Percentiles rank a stretch among this genome's conserved stretches.
Conservation (phyloP, 1,140 invertebrate species). For the Listronotus oregonensis region DNA sequence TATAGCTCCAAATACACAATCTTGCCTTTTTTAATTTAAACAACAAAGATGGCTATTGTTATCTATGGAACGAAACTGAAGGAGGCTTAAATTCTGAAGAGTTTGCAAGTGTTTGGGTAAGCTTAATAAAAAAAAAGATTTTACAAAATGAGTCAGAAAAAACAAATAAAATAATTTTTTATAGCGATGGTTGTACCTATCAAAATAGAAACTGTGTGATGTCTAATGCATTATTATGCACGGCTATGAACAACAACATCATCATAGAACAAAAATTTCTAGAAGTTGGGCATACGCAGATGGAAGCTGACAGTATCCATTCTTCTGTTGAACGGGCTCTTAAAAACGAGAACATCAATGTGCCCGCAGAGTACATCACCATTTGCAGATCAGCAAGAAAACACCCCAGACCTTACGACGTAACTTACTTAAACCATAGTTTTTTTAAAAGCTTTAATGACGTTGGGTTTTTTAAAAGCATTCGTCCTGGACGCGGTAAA, state of each 20-base stretch:
- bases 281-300: slow-evolving; percentile 16
- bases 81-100: too few species aligned
- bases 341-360: slow-evolving; percentile 14
- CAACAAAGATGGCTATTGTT: too few species aligned
- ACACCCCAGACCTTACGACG: background rate
- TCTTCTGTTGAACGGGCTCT: background rate
- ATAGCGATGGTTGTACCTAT: too few species aligned
- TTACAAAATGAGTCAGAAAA: too few species aligned
- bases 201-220: slow-evolving; percentile 9
- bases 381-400: slow-evolving; percentile 1
- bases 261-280: slow-evolving; percentile 21
- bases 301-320: slow-evolving; percentile 6
- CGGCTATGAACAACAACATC: slow-evolving; percentile 7
- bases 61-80: too few species aligned
- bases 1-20: slow-evolving; percentile 31
- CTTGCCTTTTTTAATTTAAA: too few species aligned
- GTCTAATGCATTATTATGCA: slow-evolving; percentile 17
- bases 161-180: background rate
- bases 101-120: too few species aligned
- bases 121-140: too few species aligned
- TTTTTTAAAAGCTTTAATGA: background rate
- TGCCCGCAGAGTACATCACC: slow-evolving; percentile 1
- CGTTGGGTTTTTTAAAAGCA: background rate
- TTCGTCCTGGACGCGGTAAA: background rate
- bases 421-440: background rate